Base-by-base conservation (phyloP, 1,140 invertebrate species). In the Orchesella cincta region DNA sequence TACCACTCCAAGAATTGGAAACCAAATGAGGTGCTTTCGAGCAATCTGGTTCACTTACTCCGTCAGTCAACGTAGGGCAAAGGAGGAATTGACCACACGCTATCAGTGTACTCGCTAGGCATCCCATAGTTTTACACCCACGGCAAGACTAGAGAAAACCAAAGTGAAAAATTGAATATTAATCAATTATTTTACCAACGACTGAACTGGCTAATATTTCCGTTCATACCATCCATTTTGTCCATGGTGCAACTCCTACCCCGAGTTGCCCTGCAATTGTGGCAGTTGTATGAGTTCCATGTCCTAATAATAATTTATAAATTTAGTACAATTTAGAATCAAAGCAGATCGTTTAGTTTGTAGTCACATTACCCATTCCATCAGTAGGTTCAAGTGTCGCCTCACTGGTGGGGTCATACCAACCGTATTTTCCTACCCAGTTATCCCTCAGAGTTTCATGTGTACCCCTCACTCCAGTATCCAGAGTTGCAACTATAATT, bases 1-100 rank as follows among this genome's bases (percentile, higher is more conserved):
- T 33, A 36, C 74, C 57, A 5, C 62, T 64, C 78, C 78, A 79
- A 35, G 28, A 36, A 39, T 79, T 79, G n/a, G 35, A 36, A 1
- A 76, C 51, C 1, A 76, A 0, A 20, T 73, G 31, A 28, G 75
- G 75, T 28, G 78, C 75, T 52, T 76, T 76, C 20, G 46, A 33
- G 26, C 78, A 79, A 28, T 76, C 75, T 0, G 71, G 57, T 1
- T 35, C 23, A 51, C 5, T 46, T n/a, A n/a, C n/a, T 0, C 78
- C 78, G 29, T 76, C 74, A 1, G 34, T 23, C 0, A 71, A 28
- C 0, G 78, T 79, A 1, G 78, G 78, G 28, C 74, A 76, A 12
- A 70, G 2, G 12, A 76, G 8, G 34, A 62, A 76, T 46, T 76
- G 46, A 39, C 54, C 74, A 39, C 74, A 76, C 33, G n/a, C 34